Evolutionary conservation across 1,140 invertebrate genomes (phyloP), one percentile per base, ranked within the genome.

Genomic region (Epicauta chinensis): DNA sequence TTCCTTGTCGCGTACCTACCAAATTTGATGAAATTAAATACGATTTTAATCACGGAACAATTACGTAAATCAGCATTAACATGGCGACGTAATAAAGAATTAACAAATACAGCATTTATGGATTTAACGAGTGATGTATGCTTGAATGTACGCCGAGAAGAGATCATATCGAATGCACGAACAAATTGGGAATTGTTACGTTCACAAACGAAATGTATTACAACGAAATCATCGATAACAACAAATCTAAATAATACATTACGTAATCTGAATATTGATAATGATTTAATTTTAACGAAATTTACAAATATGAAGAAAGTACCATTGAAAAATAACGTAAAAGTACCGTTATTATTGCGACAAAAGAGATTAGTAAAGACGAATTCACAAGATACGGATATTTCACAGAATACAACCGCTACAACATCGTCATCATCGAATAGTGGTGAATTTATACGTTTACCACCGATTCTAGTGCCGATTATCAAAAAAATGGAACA

Each of bases 1-100:
- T 91, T 89, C 67, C 63, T 91, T 30, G 85, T 91, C 0, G 86
- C 86, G 0, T 85, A 87, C 70, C 65, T 91, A 37, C 84, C 86
- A 16, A 80, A 81, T 64, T 71, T 91, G 44, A 70, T 80, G 52
- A 73, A 80, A 29, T 70, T 89, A 16, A 88, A 84, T 56, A 78
- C 79, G 42, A 84, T 89, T 81, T 80, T 83, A 63, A 79, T 89
- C 15, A 88, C 81, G 15, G 86, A 89, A 45, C 84, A 89, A 68
- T 80, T 68, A 29, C 75, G 86, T 34, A 78, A 77, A 52, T 77
- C 84, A 2, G 87, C 87, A 10, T 78, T 83, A 71, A 80, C 83
- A 12, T 89, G 87, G 87, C 71, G 86, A 43, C 77, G 75, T 35
- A 82, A 84, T 51, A 87, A 87, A 68, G 86, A 89, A 64, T 76